Base-by-base conservation (phyloP, 2,797 vertebrate species). In the Bucorvus abyssinicus region DNA sequence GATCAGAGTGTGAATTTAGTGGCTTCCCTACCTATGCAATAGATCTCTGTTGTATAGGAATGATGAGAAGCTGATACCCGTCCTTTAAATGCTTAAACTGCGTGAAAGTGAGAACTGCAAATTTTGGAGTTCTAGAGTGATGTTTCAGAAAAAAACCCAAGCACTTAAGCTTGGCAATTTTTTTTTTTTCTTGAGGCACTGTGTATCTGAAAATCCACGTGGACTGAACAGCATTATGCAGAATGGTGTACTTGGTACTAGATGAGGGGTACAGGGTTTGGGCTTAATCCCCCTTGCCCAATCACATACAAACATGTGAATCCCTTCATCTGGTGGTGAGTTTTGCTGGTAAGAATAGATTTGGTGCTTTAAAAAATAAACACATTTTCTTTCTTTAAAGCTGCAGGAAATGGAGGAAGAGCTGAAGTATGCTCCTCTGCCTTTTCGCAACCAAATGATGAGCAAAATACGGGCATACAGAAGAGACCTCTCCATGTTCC, bases 341-440 rank as follows among this genome's bases (percentile, higher is more conserved):
- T 56, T 93, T 42, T 44, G 63, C 64, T 85, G 47, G 1, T 63
- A 12, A 63, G 47, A 68, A 34, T 4, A 21, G 61, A 23, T 86
- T 2, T 42, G 24, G 3, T 77, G 14, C 68, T 89, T 61, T 84
- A 42, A 77, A 60, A 77, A 84, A 36, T 53, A 38, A 94, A 7
- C 3, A 7, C 3, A 0, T 68, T 83, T 90, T 95, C 57, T 91
- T 61, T 52, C 21, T 21, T 96, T 88, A 57, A 94, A 99, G 99
- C 97, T 99, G 79, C 98, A 98, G 93, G 99, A 98, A 65, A 99
- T 99, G 99, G 99, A 99, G 60, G 98, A 99, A 55, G 99, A 99
- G 89, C 95, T 99, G 91, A 98, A 98, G 21, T 96, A 96, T 0
- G 99, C 99, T 23, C 99, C 99, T 2, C 38, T 98, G 8, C 96